Percentiles rank a stretch among this genome's conserved stretches.
phyloP scores from a whole-genome alignment of 2,888 invertebrate species.

The Ephialtes manifestator region DNA sequence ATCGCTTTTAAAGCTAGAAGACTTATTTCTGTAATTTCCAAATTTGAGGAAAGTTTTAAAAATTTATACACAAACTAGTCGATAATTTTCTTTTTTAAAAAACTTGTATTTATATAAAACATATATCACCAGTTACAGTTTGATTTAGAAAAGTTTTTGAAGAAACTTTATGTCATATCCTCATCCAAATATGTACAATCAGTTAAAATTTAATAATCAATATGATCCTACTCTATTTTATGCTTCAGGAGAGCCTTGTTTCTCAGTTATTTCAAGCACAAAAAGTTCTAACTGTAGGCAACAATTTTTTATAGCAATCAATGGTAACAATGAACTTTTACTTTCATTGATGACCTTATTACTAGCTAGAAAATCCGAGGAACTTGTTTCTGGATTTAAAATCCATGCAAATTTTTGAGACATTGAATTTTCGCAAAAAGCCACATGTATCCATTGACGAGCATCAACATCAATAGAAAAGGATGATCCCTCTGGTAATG shows the following conservation, averaged over 20 bases:
- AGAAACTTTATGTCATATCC: background rate
- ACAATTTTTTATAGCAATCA: slow-evolving; percentile 12
- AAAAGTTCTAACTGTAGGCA: slow-evolving; percentile 7
- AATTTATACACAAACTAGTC: too few relatives aligned
- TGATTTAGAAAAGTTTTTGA: background rate
- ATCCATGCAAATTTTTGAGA: slow-evolving; percentile 87
- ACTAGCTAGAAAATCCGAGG: background rate
- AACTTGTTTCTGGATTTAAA: slow-evolving; percentile 72
- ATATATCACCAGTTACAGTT: too few relatives aligned
- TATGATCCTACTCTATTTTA: background rate
- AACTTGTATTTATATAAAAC: too few relatives aligned
- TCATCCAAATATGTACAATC: background rate
- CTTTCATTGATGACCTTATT: background rate
- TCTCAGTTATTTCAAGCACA: background rate
- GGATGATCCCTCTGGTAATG: slow-evolving; percentile 87
- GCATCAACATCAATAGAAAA: slow-evolving; percentile 89
- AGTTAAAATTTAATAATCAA: background rate
- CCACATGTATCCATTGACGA: slow-evolving; percentile 88
- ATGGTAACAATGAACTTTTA: slow-evolving; percentile 12
- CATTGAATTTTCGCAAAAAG: slow-evolving; percentile 87
- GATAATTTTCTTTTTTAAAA: too few relatives aligned
- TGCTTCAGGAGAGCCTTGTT: background rate
- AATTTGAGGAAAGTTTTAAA: too few relatives aligned
- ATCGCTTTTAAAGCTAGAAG: too few relatives aligned
- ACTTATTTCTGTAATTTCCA: too few relatives aligned